Evolutionary conservation across 2,888 invertebrate genomes (phyloP), one percentile per base, ranked within the genome.

Genomic region (Fabriciana adippe): DNA sequence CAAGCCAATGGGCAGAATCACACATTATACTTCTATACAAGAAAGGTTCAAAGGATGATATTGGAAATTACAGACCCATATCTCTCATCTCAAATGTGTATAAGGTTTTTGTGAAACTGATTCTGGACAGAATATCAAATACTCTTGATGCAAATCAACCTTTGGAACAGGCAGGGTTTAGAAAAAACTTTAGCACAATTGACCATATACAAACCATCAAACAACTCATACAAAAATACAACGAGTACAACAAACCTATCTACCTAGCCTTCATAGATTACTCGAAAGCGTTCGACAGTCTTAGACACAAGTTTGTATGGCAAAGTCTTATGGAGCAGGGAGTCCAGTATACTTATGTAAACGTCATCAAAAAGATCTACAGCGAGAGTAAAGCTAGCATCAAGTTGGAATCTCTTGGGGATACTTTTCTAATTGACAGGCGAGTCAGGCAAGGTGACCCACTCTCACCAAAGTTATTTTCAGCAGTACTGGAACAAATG

Each of bases 101-200:
- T 55, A 72, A 74, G 57, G 31, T 75, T n/a, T 72, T 70, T 56
- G 21, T 69, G 1, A 72, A 69, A 26, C 0, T 3, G 4, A 26
- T 26, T 26, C 26, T 26, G 26, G 26, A 26, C 26, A 26, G 26
- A 26, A 26, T 26, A 26, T 26, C 26, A 26, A 26, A 26, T 4
- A 26, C 26, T 26, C 26, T 26, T 3, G 26, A 64, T 18, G 61
- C 68, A 59, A 53, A 68, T 5, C 65, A 74, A 48, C 73, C 73
- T 4, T 31, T 67, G 6, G 74, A 76, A 59, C 75, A 75, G 69
- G 74, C 74, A 0, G 77, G 75, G 3, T 76, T 75, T 45, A 64
- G 75, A 18, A 72, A 70, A 71, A 26, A 26, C 26, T 26, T 26
- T 26, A 26, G 26, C 26, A 26, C 26, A 26, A 26, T 26, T 26